Base-by-base conservation (phyloP, 1,140 invertebrate genomes). In the Brachionus rubens region DNA sequence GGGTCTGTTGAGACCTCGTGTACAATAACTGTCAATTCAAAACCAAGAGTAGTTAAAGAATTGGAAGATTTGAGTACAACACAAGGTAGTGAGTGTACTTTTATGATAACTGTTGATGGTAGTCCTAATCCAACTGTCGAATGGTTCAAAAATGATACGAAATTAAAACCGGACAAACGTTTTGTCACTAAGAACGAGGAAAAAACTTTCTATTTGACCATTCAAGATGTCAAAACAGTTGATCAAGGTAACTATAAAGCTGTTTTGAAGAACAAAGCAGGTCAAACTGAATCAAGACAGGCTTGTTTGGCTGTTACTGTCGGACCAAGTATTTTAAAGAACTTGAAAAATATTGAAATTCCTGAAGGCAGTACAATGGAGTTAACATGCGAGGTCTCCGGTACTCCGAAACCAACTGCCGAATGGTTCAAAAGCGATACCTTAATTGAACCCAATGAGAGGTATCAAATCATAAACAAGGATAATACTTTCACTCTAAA, bases 331-430 rank as follows among this genome's bases (percentile, higher is more conserved):
- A 72, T 72, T 72, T 12, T 72, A 1, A 72, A 72, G 50, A 40
- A 36, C 36, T 30, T 72, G 19, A 72, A 72, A 54, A 72, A 72
- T 41, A 36, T 72, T 19, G 68, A 72, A 41, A 16, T 72, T 28
- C 12, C 28, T 50, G 68, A 72, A 28, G 68, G 68, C 16, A 54
- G 19, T 41, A 21, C 33, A 1, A 12, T 72, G 16, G 68, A 72
- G 10, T 78, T 81, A 21, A 78, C 40, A 10, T 80, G 80, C 52
- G 33, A 82, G 77, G 88, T 97, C 62, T 90, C 91, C 78, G 96
- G 96, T 77, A 92, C 94, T 28, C 96, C 96, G 2, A 91, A 90
- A 67, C 96, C 96, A 0, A 90, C 87, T 3, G 89, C 96, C 77
- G 89, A 91, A 79, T 99, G 96, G 96, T 89, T 88, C 7, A 91